Conservation (phyloP, 2,113 vertebrate species). For the Gadus macrocephalus region DNA sequence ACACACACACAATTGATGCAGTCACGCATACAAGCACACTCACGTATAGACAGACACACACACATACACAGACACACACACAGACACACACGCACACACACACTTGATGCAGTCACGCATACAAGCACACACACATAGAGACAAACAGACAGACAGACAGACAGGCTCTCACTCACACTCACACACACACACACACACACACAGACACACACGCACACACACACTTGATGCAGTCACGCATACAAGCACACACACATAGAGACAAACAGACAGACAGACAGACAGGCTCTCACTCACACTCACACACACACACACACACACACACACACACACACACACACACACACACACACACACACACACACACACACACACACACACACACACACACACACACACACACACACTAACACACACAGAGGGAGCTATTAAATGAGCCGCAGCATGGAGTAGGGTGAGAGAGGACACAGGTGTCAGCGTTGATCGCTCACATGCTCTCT, state of each 20-base stretch:
- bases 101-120: too few relatives aligned
- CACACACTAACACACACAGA: constrained; percentile 53
- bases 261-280: neutral
- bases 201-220: constrained; percentile 27
- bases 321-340: constrained; percentile 50
- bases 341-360: constrained; percentile 15
- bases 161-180: neutral
- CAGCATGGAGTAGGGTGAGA: constrained; percentile 56
- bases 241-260: constrained; percentile 53
- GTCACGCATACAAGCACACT: too few relatives aligned
- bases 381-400: constrained; percentile 41
- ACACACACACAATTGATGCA: constrained; percentile 49
- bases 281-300: constrained; percentile 37
- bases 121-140: constrained; percentile 50
- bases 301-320: too few relatives aligned
- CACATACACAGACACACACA: constrained; percentile 52
- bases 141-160: neutral
- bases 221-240: too few relatives aligned
- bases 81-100: constrained; percentile 19
- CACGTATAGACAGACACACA: too few relatives aligned
- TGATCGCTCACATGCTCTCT: constrained; percentile 50
- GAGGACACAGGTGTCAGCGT: constrained; percentile 50
- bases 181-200: constrained; percentile 51
- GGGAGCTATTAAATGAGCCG: constrained; percentile 64
- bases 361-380: constrained; percentile 1